phyloP scores from a whole-genome alignment of 2,797 vertebrate genomes.

The Erithacus rubecula region DNA sequence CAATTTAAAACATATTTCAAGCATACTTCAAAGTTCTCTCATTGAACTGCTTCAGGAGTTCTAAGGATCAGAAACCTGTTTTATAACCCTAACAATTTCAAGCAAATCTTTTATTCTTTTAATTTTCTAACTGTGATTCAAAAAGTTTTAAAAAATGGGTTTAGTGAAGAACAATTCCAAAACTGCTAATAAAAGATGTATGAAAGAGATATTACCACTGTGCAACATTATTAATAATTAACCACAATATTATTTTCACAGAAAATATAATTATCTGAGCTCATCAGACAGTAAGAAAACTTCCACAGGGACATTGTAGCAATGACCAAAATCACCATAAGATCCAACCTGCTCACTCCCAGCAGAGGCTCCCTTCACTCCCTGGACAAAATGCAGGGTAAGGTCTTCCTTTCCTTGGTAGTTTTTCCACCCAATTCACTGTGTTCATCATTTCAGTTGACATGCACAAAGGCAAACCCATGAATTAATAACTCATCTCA shows the following conservation, averaged over 20 bases:
- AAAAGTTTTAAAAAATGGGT: fast-evolving
- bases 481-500: not conserved
- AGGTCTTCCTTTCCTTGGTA: not conserved
- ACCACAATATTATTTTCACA: not conserved
- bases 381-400: not conserved
- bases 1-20: not conserved
- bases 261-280: not conserved
- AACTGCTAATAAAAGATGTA: not conserved
- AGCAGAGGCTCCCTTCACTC: not conserved
- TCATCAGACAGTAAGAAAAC: not conserved
- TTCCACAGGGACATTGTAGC: not conserved
- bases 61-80: not conserved
- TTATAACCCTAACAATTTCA: not conserved
- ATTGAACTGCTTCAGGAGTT: not conserved
- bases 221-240: not conserved
- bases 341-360: not conserved
- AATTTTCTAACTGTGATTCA: not conserved
- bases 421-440: not conserved
- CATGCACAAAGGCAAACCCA: not conserved
- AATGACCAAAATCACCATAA: not conserved
- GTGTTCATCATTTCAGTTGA: not conserved
- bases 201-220: not conserved
- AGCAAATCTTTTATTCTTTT: not conserved
- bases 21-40: not conserved
- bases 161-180: not conserved